Evolutionary conservation across 1,140 invertebrate species (phyloP).

Genomic region (Zaprionus capensis): DNA sequence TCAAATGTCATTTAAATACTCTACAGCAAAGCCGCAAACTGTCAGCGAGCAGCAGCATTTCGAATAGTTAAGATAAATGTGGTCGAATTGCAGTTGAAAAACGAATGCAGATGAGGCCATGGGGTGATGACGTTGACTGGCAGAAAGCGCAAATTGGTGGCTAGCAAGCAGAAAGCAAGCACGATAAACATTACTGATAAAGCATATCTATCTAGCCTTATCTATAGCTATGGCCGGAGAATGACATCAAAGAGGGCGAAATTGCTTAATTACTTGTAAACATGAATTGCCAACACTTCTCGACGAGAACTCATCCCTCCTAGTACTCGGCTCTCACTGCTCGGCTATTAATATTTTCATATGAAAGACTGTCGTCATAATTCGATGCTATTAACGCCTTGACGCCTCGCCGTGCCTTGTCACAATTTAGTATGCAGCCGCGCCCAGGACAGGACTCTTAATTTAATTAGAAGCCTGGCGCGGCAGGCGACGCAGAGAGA

Average conservation of each 20-base stretch:
- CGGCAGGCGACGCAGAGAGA: neutral
- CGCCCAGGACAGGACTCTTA: constrained; percentile 65
- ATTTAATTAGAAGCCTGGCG: constrained; percentile 67
- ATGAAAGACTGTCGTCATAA: constrained; percentile 53
- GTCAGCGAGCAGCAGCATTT: constrained; percentile 45
- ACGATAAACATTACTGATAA: constrained; percentile 29
- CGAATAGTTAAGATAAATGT: constrained; percentile 56
- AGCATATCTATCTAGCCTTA: constrained; percentile 52
- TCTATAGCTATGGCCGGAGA: constrained; percentile 47
- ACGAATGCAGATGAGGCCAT: constrained; percentile 3
- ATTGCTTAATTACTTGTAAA: constrained; percentile 82
- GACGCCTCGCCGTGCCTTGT: constrained; percentile 39
- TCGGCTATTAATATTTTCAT: constrained; percentile 47
- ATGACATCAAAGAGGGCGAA: constrained; percentile 70
- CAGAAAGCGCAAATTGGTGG: constrained; percentile 74
- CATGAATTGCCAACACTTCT: constrained; percentile 79
- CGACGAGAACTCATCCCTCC: neutral
- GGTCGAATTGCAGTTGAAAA: constrained; percentile 38
- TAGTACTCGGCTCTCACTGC: constrained; percentile 6
- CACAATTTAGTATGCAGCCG: constrained; percentile 69
- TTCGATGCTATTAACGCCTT: constrained; percentile 78
- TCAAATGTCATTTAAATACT: constrained; percentile 79
- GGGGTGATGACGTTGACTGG: constrained; percentile 30
- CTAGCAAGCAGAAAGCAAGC: neutral
- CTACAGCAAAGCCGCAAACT: constrained; percentile 67